Percentiles rank a stretch among this genome's conserved stretches.
phyloP scores from a whole-genome alignment of 2,797 vertebrate genomes.

The Falco naumanni region DNA sequence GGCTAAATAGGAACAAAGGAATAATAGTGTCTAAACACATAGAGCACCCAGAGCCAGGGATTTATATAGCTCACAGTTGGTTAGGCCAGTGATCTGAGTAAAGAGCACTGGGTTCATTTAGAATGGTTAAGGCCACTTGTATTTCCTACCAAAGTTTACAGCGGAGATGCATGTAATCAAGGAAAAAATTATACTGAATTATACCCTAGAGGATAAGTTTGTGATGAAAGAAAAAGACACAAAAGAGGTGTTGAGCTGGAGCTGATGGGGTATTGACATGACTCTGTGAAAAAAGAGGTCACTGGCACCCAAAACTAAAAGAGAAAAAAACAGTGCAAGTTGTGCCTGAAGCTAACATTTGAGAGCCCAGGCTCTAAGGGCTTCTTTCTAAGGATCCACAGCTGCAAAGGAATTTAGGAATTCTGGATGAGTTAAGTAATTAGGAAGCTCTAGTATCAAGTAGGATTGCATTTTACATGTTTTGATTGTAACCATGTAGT shows the following conservation, averaged over 20 bases:
- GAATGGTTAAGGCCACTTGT: not conserved
- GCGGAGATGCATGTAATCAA: not conserved
- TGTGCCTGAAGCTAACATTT: not conserved
- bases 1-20: conserved; percentile 59
- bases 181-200: not conserved
- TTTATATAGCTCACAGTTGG: conserved; percentile 28
- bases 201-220: not conserved
- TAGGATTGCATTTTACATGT: not conserved
- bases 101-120: not conserved
- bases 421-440: not conserved
- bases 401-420: not conserved
- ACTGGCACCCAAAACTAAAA: not conserved
- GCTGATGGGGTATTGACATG: not conserved
- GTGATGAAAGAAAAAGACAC: not conserved
- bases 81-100: not conserved
- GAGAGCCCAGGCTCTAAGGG: not conserved
- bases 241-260: not conserved
- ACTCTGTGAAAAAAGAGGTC: not conserved
- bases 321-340: not conserved
- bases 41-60: not conserved
- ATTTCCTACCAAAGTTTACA: conserved; percentile 3
- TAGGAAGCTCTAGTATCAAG: not conserved
- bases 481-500: not conserved
- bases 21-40: conserved; percentile 31
- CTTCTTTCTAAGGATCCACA: not conserved